Base-by-base conservation (phyloP, 1,140 invertebrate genomes). In the Leguminivora glycinivorella region DNA sequence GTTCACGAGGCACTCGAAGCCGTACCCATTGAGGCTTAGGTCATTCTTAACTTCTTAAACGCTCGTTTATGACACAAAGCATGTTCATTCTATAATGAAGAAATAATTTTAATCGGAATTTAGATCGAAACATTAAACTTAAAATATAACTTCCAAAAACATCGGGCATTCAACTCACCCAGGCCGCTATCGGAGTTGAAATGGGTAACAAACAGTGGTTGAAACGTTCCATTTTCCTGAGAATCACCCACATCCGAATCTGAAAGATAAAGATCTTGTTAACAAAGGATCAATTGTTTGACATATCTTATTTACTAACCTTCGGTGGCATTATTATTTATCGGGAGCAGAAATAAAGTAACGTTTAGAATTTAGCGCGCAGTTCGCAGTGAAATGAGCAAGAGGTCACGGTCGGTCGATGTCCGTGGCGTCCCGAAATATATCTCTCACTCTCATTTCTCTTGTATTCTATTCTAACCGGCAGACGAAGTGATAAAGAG, bases 361-460 rank as follows among this genome's bases (percentile, higher is more conserved):
- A 58, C 31, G 58, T 19, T 31, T 29, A 31, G 58, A 34, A 26
- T 63, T 31, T 29, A 63, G 26, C 58, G 58, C 56, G 58, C 31
- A 7, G 58, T 17, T 31, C 29, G 14, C n/a, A 56, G 12, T 19
- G 58, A 29, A 38, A 24, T 38, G 56, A 68, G 6, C 72, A 75
- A 56, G 73, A 73, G 84, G 79, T 87, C 84, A 87, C 69, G 84
- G 84, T 60, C 84, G 79, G 76, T 12, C 77, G 70, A 71, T 69
- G 70, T 80, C 74, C 69, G 68, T 69, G 63, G 38, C n/a, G 52
- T 75, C 75, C 75, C 25, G 74, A 86, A 84, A 84, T 82, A 84
- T 82, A 84, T 77, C 72, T 82, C 72, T 40, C 25, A 38, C 40
- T 66, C 58, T 74, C 68, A 76, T 78, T 75, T 78, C 63, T 74